Evolutionary conservation across 1,140 invertebrate genomes (phyloP), one percentile per base, ranked within the genome.

Genomic region (Drosophila hydei): DNA sequence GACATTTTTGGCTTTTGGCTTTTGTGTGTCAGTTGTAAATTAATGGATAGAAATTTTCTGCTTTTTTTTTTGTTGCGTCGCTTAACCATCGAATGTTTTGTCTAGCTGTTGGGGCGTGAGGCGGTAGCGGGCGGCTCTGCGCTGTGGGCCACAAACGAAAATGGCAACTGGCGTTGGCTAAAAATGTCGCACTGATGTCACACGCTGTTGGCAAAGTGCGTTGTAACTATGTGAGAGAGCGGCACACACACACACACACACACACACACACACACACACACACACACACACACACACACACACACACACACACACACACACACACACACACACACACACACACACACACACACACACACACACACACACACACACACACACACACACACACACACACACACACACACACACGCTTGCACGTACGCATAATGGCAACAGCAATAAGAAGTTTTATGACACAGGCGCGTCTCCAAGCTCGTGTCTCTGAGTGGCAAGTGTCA

Each of bases 1-100:
- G 30, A 33, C 1, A 60, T 50, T 64, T 64, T 23, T 62, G 40
- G 40, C 36, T 61, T 61, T 55, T 54, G 50, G 56, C 21, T 45
- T 60, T 60, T 70, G 63, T 84, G 80, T 79, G 80, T 63, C 80
- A 84, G 72, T 77, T 84, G 80, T 73, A 79, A 85, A 84, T 84
- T 67, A 85, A 85, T 79, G 65, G 58, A 60, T 72, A 73, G 81
- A 68, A 78, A 74, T 73, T 54, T 71, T 64, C n/a, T n/a, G n/a
- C n/a, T n/a, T n/a, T n/a, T n/a, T n/a, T n/a, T n/a, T n/a, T n/a
- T n/a, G n/a, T n/a, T n/a, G n/a, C 75, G 55, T 80, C 73, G 75
- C 54, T 59, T 67, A 62, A 56, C 69, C 73, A 74, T 78, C 36
- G 59, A 65, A 11, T 38, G 33, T 45, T 14, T 1, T 56, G 52